phyloP scores from a whole-genome alignment of 2,113 vertebrate genomes.

The Eurystomus gularis region DNA sequence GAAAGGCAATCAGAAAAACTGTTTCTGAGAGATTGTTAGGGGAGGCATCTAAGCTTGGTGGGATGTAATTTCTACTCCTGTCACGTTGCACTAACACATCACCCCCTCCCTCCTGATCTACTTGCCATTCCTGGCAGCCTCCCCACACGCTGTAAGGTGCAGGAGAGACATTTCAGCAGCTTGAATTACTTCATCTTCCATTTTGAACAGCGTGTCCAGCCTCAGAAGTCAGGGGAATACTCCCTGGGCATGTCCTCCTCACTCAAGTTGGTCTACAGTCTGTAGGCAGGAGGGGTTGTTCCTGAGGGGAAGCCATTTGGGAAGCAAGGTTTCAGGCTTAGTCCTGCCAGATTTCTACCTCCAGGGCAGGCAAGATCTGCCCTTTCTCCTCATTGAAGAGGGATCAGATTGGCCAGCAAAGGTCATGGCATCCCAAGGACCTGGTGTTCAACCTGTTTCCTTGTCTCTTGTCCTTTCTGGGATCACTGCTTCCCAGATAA shows the following conservation, averaged over 20 bases:
- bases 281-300: neutral
- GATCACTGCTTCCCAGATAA: neutral
- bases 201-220: neutral
- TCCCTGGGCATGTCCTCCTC: neutral
- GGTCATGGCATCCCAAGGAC: neutral
- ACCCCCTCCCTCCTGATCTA: neutral
- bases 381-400: neutral
- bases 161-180: neutral
- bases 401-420: neutral
- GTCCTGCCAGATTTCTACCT: neutral
- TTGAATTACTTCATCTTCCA: neutral
- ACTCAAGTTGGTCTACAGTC: neutral
- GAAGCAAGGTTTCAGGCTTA: neutral
- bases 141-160: neutral
- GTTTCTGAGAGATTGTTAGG: neutral
- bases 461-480: neutral
- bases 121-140: neutral
- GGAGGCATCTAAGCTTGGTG: neutral
- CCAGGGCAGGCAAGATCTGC: neutral
- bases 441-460: neutral
- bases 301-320: neutral
- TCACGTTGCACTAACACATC: neutral
- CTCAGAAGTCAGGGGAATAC: neutral
- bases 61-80: neutral
- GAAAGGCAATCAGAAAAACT: neutral